Percentiles rank a stretch among this genome's conserved stretches.
These are phyloP conservation scores for Taurulus bubalis DNA, from an alignment of 2,113 vertebrate genomes.

Conservation along the genomic window DNA sequence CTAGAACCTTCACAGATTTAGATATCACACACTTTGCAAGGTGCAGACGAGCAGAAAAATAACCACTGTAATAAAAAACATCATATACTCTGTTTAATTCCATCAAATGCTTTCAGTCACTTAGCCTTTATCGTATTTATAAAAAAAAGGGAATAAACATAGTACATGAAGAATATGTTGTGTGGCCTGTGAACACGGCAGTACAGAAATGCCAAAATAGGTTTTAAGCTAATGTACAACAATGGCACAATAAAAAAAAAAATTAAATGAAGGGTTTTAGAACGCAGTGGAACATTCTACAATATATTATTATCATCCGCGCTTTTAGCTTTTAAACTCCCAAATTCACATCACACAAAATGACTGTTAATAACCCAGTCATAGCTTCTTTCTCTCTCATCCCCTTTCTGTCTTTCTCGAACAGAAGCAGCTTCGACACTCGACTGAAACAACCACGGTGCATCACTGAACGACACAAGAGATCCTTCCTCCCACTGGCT, in stretches of 20 bases:
- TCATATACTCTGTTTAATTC: not conserved
- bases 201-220: not conserved
- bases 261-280: not conserved
- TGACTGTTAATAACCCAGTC: no score
- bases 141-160: not conserved
- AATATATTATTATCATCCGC: no score
- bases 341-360: not conserved
- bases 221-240: not conserved
- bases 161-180: not conserved
- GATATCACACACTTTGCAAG: not conserved
- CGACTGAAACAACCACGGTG: not conserved
- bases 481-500: not conserved
- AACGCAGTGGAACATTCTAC: not conserved
- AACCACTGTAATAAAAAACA: not conserved
- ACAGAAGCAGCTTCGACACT: not conserved
- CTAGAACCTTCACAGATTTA: conserved; percentile 4
- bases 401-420: not conserved
- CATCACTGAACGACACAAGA: not conserved
- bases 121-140: not conserved
- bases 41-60: not conserved
- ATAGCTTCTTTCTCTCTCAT: not conserved
- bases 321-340: not conserved
- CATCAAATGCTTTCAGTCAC: not conserved
- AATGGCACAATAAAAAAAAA: not conserved
- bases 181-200: not conserved